These are phyloP conservation scores for Nyctibius bracteatus DNA, from an alignment of 2,113 vertebrate species.

Conservation along the genomic window DNA sequence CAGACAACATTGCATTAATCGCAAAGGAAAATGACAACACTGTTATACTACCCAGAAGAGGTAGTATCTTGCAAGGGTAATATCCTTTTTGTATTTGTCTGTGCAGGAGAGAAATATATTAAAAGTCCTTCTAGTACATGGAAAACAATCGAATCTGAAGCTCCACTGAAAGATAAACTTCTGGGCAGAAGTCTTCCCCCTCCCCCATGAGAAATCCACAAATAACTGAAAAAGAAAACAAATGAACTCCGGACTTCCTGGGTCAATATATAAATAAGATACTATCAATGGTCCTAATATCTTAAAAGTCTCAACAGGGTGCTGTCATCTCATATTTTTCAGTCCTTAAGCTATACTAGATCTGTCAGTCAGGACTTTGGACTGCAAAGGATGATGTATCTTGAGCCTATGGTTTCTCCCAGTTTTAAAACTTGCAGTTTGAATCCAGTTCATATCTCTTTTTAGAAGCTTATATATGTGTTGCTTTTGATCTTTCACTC, in stretches of 20 bases:
- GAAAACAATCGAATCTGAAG: background rate
- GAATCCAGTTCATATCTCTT: background rate
- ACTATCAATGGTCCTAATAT: background rate
- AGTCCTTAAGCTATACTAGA: background rate
- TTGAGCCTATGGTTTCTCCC: background rate
- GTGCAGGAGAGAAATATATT: background rate
- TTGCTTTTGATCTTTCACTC: background rate
- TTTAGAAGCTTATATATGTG: background rate
- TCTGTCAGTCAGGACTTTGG: background rate
- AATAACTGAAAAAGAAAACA: background rate
- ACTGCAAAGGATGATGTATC: background rate
- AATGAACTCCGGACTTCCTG: background rate
- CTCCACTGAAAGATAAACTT: background rate
- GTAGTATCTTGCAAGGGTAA: background rate
- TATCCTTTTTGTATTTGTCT: background rate
- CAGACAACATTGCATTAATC: background rate
- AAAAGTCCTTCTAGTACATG: background rate
- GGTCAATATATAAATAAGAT: background rate
- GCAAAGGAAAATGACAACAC: background rate
- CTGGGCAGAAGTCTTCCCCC: background rate
- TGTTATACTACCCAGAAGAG: background rate
- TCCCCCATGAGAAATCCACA: background rate
- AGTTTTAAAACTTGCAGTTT: background rate
- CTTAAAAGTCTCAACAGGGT: background rate
- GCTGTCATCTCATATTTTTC: background rate